Conservation (phyloP, 2,797 vertebrate genomes). For the Bovichtus diacanthus region DNA sequence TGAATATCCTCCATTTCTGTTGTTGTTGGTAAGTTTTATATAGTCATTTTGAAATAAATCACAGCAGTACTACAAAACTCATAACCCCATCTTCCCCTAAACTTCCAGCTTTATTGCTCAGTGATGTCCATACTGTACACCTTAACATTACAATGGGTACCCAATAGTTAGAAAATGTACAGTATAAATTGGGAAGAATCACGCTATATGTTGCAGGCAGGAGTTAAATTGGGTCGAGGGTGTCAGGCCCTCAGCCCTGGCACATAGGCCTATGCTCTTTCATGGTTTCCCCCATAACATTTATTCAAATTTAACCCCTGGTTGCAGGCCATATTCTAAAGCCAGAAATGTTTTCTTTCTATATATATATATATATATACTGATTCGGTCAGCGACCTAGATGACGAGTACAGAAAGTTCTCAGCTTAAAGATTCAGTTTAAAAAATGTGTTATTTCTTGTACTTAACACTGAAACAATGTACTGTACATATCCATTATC, state of each 20-base stretch:
- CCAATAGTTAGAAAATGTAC: background rate
- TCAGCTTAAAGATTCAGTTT: background rate
- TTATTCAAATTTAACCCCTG: too few species aligned
- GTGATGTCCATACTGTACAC: background rate
- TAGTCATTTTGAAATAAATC: too few species aligned
- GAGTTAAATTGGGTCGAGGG: too few species aligned
- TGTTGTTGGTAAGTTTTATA: too few species aligned
- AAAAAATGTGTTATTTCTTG: background rate
- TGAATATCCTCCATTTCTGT: too few species aligned
- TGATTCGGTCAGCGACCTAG: background rate
- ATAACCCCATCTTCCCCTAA: background rate
- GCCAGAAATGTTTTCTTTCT: background rate
- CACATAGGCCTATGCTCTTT: too few species aligned
- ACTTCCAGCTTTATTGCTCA: background rate
- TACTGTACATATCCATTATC: background rate
- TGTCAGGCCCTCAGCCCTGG: too few species aligned
- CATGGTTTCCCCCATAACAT: too few species aligned
- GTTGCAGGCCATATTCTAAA: background rate
- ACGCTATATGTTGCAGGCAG: background rate
- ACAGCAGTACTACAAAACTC: background rate
- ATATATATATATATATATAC: too few species aligned
- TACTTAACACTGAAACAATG: background rate
- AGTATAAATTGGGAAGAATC: background rate
- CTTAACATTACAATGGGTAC: background rate
- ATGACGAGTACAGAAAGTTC: background rate